Evolutionary conservation across 2,888 invertebrate species (phyloP), one percentile per base, ranked within the genome.

Genomic region (Apotomis capreana): DNA sequence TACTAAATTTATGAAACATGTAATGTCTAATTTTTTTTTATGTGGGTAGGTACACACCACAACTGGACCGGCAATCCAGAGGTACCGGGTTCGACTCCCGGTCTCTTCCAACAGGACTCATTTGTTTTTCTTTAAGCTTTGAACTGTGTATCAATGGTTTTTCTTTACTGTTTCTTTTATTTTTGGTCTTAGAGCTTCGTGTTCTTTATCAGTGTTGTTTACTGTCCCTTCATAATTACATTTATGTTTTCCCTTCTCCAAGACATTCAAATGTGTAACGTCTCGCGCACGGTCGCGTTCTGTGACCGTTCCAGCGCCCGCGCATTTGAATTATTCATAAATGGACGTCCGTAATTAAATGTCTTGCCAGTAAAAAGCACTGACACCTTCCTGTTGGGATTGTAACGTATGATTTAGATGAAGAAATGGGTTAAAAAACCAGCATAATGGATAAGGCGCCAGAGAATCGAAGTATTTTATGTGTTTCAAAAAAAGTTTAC

Each of bases 231-330:
- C 49, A 49, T 61, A n/a, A 12, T 37, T 63, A n/a, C 6, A 54
- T 64, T 51, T n/a, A 54, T 44, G 52, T 70, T 69, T 61, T 67
- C 65, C 55, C 65, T 58, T 65, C 65, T 37, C 37, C 13, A 26
- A 49, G 49, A 61, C 65, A 67, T 71, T 46, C 58, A 74, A 67
- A 58, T 74, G 55, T 55, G 55, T 44, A 54, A 75, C 78, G 76
- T 81, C 85, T 88, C 89, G 90, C 89, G 91, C 90, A 61, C 88
- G 84, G 83, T 86, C 87, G 84, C 89, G 79, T 83, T 84, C 85
- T 92, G 92, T 92, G 92, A 91, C 92, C 91, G 92, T 92, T 92
- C 91, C 89, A 85, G 83, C 75, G 76, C 73, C 71, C 81, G 88
- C 78, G 77, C 87, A 87, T 51, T 76, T 93, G 92, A 91, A 92